Percentiles rank a stretch among this genome's conserved stretches.
phyloP scores from a whole-genome alignment of 2,888 invertebrate genomes.

The Nematopogon swammerdamellus region DNA sequence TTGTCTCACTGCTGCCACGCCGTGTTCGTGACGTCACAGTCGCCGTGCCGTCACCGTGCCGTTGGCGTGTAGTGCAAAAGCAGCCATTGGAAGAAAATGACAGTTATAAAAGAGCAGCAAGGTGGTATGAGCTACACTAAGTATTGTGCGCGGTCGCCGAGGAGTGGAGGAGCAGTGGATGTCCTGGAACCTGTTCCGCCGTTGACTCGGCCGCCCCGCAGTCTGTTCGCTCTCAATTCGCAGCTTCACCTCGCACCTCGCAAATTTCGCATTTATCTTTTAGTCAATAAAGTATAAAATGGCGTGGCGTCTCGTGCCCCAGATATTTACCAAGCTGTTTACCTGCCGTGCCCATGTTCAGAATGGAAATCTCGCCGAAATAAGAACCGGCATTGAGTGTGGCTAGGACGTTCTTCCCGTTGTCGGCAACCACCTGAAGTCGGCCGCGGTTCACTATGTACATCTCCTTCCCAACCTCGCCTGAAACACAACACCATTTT shows the following conservation, averaged over 20 bases:
- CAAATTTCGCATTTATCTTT: conserved; percentile 32
- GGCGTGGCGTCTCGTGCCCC: conserved; percentile 58
- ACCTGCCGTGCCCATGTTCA: conserved; percentile 99
- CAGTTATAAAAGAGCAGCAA: too few relatives aligned
- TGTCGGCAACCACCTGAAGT: conserved; percentile 92
- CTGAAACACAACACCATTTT: conserved; percentile 55
- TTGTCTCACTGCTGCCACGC: too few relatives aligned
- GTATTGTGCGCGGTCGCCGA: too few relatives aligned
- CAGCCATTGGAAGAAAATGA: too few relatives aligned
- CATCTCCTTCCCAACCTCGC: conserved; percentile 99
- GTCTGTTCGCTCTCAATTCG: conserved; percentile 56
- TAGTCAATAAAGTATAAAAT: conserved; percentile 29
- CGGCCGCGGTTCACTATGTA: conserved; percentile 98
- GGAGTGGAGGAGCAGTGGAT: conserved; percentile 21
- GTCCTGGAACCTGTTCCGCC: conserved; percentile 50
- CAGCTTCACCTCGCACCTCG: conserved; percentile 52
- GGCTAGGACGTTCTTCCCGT: conserved; percentile 93
- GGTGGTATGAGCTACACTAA: too few relatives aligned
- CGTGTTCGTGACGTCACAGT: too few relatives aligned
- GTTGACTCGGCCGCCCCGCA: conserved; percentile 46
- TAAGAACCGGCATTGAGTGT: conserved; percentile 98
- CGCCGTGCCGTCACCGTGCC: too few relatives aligned
- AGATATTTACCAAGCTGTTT: conserved; percentile 94
- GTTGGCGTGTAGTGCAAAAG: too few relatives aligned
- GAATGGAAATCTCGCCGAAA: conserved; percentile 99